phyloP scores from a whole-genome alignment of 2,113 vertebrate species.

The Desmodus rotundus region DNA sequence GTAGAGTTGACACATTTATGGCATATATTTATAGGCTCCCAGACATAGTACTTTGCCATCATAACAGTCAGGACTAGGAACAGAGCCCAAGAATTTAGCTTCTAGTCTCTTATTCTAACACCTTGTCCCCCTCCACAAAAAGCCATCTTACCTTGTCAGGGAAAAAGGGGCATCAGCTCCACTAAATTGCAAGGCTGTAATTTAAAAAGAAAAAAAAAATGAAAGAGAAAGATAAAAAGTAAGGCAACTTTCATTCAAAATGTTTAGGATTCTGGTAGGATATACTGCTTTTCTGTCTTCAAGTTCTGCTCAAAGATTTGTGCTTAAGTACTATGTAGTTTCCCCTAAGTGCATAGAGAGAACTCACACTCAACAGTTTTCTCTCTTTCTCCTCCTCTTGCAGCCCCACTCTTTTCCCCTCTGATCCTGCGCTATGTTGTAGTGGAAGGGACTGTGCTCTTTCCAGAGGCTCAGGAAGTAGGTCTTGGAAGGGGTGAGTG shows the following conservation, averaged over 20 bases:
- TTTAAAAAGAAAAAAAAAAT: not conserved
- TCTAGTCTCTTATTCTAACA: not conserved
- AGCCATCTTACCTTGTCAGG: not conserved
- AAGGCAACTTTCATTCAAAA: not conserved
- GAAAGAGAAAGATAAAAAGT: not conserved
- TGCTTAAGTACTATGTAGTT: not conserved
- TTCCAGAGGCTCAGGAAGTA: constrained; percentile 26
- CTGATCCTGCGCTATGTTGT: not conserved
- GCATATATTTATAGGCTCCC: not conserved
- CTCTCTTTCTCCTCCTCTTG: not conserved
- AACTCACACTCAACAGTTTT: too few species aligned
- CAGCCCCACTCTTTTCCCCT: not conserved
- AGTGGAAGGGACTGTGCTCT: constrained; percentile 33
- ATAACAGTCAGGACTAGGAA: not conserved
- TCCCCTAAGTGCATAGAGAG: not conserved
- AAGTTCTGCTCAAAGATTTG: not conserved
- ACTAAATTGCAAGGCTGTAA: not conserved
- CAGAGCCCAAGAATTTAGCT: not conserved
- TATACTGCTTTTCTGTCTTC: not conserved
- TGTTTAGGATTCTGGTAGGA: not conserved
- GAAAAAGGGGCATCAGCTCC: not conserved
- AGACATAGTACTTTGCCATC: not conserved
- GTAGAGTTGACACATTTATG: not conserved
- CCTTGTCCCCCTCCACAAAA: not conserved
- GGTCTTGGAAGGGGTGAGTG: not conserved